These are phyloP conservation scores for Plebejus melissa DNA, from an alignment of 2,888 invertebrate species.

Conservation along the genomic window DNA sequence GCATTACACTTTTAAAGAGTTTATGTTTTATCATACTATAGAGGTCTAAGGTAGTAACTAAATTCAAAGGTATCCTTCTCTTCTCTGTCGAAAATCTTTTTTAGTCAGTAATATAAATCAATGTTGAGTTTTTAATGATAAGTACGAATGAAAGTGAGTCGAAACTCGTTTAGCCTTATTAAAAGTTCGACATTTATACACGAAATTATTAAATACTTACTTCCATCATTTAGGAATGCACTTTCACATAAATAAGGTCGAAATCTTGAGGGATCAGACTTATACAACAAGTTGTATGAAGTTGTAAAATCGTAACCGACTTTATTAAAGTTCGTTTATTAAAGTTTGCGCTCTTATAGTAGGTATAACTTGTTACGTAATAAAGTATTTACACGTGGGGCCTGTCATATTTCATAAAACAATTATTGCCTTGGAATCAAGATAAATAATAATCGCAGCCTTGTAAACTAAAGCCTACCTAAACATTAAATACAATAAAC, in stretches of 20 bases:
- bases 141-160: background rate
- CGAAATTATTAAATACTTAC: slow-evolving; percentile 38
- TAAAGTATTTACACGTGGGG: background rate
- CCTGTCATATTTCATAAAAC: background rate
- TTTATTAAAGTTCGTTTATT: background rate
- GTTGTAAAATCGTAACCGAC: background rate
- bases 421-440: background rate
- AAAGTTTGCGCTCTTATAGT: background rate
- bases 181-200: slow-evolving; percentile 34
- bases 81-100: background rate
- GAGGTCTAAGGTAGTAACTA: too few species aligned
- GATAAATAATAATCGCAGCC: too few species aligned
- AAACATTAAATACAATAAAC: too few species aligned
- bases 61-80: too few species aligned
- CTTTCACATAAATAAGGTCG: slow-evolving; percentile 48
- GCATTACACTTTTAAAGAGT: too few species aligned
- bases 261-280: slow-evolving; percentile 10
- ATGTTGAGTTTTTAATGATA: background rate
- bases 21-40: too few species aligned
- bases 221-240: slow-evolving; percentile 38
- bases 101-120: background rate
- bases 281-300: background rate
- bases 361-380: background rate
- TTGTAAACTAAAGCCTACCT: too few species aligned
- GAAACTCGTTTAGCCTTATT: slow-evolving; percentile 29